Evolutionary conservation across 2,797 vertebrate species (phyloP).

Genomic region (Alcedo quadribrachys): DNA sequence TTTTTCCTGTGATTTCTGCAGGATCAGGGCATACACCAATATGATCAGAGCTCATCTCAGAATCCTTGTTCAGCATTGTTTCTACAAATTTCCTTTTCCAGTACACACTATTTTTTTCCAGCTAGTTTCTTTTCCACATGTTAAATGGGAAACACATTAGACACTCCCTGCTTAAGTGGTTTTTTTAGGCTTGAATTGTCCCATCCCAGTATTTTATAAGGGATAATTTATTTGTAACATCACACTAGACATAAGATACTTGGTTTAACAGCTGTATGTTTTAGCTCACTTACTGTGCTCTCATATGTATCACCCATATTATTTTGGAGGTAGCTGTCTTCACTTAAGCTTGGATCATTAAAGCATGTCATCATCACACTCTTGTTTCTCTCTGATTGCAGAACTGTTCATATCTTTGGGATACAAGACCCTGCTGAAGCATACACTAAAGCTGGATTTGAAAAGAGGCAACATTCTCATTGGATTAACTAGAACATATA

Average conservation of each 20-base stretch:
- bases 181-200: background rate
- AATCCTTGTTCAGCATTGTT: background rate
- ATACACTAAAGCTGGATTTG: background rate
- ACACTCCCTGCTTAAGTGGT: background rate
- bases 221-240: background rate
- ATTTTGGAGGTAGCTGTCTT: background rate
- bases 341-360: background rate
- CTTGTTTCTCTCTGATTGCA: background rate
- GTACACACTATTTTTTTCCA: background rate
- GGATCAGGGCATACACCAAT: background rate
- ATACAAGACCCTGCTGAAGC: background rate
- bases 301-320: background rate
- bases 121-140: background rate
- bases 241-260: background rate
- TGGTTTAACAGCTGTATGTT: background rate
- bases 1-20: background rate
- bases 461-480: too few species aligned
- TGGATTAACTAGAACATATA: background rate
- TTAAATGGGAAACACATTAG: background rate
- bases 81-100: background rate
- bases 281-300: background rate
- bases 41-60: background rate
- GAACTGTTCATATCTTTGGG: background rate
- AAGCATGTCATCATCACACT: background rate
- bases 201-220: rapidly evolving